Conservation (phyloP, 2,888 invertebrate species). For the Hanleya hanleyi region DNA sequence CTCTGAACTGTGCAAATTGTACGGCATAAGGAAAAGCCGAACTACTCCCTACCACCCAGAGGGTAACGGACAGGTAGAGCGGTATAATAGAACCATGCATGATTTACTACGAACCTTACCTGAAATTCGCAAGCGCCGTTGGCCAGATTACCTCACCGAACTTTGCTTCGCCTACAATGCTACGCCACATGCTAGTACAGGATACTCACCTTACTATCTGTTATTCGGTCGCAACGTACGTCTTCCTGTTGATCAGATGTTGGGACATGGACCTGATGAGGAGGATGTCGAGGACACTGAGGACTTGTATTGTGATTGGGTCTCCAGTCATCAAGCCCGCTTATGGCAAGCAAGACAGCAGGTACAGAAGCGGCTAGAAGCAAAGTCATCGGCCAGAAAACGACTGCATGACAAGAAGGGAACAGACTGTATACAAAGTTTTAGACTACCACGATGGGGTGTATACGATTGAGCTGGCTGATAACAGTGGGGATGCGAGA, state of each 20-base stretch:
- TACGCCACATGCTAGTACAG: neutral
- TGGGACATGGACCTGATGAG: neutral
- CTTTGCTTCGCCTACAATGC: slow-evolving; percentile 9
- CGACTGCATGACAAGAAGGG: neutral
- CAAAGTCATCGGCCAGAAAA: neutral
- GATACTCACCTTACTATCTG: slow-evolving; percentile 7
- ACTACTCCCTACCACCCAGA: slow-evolving; percentile 30
- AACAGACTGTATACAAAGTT: too few relatives aligned
- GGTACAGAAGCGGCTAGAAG: neutral
- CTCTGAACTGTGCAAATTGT: too few relatives aligned
- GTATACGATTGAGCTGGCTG: too few relatives aligned
- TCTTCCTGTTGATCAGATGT: neutral
- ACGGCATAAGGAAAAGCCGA: too few relatives aligned
- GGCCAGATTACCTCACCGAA: slow-evolving; percentile 18
- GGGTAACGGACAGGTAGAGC: slow-evolving; percentile 19
- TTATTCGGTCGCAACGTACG: neutral
- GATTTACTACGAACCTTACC: slow-evolving; percentile 15
- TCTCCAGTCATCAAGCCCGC: neutral
- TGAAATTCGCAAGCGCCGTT: slow-evolving; percentile 11
- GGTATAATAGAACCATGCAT: slow-evolving; percentile 29
- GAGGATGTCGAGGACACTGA: neutral
- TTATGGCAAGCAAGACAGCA: neutral
- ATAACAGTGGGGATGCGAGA: too few relatives aligned
- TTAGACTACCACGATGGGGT: too few relatives aligned
- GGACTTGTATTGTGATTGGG: neutral